These are phyloP conservation scores for Strigamia maritima DNA, from an alignment of 2,888 invertebrate genomes.

Conservation along the genomic window DNA sequence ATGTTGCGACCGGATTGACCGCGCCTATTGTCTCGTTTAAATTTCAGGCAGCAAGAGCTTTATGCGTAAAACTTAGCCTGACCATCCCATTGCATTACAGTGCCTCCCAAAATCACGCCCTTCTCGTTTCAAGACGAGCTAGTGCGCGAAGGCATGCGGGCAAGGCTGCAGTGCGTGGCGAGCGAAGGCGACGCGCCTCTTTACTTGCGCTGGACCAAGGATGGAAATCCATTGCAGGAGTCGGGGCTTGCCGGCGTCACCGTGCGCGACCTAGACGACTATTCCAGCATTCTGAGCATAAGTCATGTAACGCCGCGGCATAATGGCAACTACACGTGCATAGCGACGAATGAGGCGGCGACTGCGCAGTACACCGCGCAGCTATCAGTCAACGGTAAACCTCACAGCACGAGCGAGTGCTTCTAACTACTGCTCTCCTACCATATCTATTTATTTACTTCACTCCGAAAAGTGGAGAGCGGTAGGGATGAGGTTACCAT, in stretches of 20 bases:
- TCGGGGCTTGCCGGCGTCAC: conserved; percentile 49
- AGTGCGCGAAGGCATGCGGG: conserved; percentile 75
- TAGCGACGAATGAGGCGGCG: conserved; percentile 73
- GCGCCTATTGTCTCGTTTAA: not conserved
- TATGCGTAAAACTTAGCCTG: not conserved
- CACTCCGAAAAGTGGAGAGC: conserved; percentile 13
- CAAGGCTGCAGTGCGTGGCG: conserved; percentile 75
- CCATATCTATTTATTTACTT: not conserved
- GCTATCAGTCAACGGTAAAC: conserved; percentile 76
- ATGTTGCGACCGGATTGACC: no score
- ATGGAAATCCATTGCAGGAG: conserved; percentile 65
- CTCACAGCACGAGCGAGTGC: conserved; percentile 29
- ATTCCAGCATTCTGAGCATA: conserved; percentile 73
- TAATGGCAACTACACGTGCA: conserved; percentile 73
- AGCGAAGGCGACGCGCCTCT: conserved; percentile 76
- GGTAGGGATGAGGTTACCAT: conserved; percentile 13
- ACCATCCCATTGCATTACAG: conserved; percentile 54
- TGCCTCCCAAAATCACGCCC: conserved; percentile 80
- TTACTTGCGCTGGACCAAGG: conserved; percentile 76
- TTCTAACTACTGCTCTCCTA: conserved; percentile 33
- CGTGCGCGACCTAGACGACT: conserved; percentile 58
- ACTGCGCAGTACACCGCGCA: conserved; percentile 74
- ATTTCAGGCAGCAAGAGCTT: conserved; percentile 16
- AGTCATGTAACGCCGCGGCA: conserved; percentile 70
- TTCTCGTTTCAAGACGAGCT: conserved; percentile 79